Conservation (phyloP, 2,113 vertebrate genomes). For the Cranoglanis bouderius region DNA sequence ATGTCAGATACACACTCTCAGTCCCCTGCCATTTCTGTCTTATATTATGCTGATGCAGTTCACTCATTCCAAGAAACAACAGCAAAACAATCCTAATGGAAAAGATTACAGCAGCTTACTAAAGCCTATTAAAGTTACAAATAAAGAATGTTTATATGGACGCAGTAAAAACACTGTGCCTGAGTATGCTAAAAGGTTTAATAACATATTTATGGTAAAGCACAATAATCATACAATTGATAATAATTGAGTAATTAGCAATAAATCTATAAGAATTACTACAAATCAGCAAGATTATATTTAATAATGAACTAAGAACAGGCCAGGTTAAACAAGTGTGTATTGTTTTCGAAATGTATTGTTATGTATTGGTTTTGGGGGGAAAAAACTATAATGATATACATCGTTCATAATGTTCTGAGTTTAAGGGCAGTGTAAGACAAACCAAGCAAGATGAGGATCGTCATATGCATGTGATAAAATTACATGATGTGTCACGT, state of each 20-base stretch:
- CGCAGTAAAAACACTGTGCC: background rate
- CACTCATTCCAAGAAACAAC: background rate
- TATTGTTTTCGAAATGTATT: background rate
- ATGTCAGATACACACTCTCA: slow-evolving; percentile 24
- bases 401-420: background rate
- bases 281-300: background rate
- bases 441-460: background rate
- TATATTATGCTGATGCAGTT: slow-evolving; percentile 19
- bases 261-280: background rate
- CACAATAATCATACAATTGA: background rate
- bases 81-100: slow-evolving; percentile 2
- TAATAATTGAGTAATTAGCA: background rate
- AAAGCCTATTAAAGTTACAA: background rate
- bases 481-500: background rate
- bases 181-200: background rate
- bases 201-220: background rate
- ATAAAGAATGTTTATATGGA: too few species aligned
- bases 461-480: background rate
- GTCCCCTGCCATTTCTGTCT: slow-evolving; percentile 35
- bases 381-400: background rate
- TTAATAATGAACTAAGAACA: background rate
- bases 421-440: background rate
- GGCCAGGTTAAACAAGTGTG: background rate
- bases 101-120: background rate
- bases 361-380: too few species aligned